Percentiles rank a stretch among this genome's conserved stretches.
These are phyloP conservation scores for Galeopterus variegatus DNA, from an alignment of 2,113 vertebrate species.

Conservation along the genomic window DNA sequence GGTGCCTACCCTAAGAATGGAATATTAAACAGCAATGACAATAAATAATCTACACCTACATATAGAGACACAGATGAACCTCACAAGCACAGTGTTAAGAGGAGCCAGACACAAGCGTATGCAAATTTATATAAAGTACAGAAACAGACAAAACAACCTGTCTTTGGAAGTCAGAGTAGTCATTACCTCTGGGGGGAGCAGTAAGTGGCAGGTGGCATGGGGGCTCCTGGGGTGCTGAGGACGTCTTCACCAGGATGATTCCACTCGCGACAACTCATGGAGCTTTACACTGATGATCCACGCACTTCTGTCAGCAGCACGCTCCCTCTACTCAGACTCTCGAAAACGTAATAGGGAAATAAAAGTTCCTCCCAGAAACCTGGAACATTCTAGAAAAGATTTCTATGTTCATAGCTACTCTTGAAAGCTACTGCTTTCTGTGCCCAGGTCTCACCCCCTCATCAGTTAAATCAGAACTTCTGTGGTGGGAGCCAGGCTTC, in stretches of 20 bases:
- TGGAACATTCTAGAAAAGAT: neutral
- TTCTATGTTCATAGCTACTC: accelerated
- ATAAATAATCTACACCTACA: neutral
- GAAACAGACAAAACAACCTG: neutral
- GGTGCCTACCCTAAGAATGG: no score
- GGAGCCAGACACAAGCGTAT: neutral
- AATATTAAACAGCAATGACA: neutral
- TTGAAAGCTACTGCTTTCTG: neutral
- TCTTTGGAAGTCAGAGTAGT: neutral
- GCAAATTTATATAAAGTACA: accelerated
- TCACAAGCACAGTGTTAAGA: neutral
- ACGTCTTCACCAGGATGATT: no score
- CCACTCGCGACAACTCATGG: neutral
- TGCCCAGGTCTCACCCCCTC: neutral
- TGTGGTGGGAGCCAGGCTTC: neutral
- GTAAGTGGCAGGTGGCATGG: neutral
- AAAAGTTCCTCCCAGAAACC: neutral
- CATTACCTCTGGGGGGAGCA: neutral
- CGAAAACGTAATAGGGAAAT: neutral
- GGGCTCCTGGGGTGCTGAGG: neutral
- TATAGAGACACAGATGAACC: neutral
- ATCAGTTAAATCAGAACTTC: neutral
- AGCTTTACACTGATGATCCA: accelerated
- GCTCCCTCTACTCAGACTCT: neutral
- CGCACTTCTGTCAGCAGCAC: neutral